Evolutionary conservation across 2,113 vertebrate species (phyloP).

Genomic region (Antennarius striatus): DNA sequence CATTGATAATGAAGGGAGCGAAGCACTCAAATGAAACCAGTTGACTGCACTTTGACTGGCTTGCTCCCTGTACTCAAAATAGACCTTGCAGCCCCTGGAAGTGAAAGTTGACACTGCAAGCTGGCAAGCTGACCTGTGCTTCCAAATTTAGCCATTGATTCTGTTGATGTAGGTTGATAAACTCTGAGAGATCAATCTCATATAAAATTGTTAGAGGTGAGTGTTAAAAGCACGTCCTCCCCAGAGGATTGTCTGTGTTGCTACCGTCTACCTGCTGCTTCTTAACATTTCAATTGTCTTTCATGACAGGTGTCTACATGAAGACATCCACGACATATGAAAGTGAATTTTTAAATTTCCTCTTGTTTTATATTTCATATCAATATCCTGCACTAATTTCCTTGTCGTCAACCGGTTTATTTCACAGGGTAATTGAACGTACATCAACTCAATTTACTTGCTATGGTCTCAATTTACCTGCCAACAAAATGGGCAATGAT

Average conservation of each 20-base stretch:
- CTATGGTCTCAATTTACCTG: constrained; percentile 11
- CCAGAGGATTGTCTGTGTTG: constrained; percentile 24
- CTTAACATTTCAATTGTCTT: constrained; percentile 30
- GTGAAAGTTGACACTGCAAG: constrained; percentile 70
- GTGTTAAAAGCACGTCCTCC: constrained; percentile 20
- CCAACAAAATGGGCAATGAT: constrained; percentile 17
- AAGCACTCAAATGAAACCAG: constrained; percentile 41
- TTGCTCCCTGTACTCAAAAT: constrained; percentile 53
- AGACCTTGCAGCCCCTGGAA: constrained; percentile 57
- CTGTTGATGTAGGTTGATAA: constrained; percentile 50
- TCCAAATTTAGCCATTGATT: constrained; percentile 65
- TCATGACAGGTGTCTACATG: constrained; percentile 13
- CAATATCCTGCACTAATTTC: constrained; percentile 12
- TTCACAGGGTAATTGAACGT: constrained; percentile 19
- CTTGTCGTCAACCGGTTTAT: constrained; percentile 2
- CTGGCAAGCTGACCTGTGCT: constrained; percentile 49
- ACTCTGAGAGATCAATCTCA: constrained; percentile 29
- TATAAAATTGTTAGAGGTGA: constrained; percentile 8
- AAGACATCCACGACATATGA: constrained; percentile 34
- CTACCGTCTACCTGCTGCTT: constrained; percentile 24
- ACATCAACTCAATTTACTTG: constrained; percentile 3
- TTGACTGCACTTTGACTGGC: constrained; percentile 43
- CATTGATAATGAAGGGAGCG: constrained; percentile 44
- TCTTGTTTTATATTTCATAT: constrained; percentile 17
- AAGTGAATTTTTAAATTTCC: constrained; percentile 21